Percentiles rank a stretch among this genome's conserved stretches.
These are phyloP conservation scores for Callipepla squamata DNA, from an alignment of 2,113 vertebrate species.

Conservation along the genomic window DNA sequence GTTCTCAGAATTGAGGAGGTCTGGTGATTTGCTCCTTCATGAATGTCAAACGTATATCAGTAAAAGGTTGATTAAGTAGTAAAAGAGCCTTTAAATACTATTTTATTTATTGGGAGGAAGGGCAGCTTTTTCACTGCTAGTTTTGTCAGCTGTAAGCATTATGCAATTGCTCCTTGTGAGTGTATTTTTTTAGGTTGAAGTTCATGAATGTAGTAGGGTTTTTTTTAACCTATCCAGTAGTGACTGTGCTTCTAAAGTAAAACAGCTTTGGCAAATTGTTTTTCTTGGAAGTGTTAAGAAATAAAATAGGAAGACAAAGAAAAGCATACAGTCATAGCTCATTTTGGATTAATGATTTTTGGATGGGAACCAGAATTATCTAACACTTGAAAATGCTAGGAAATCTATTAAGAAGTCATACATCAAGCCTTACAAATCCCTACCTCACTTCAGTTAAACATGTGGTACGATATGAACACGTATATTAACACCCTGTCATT, in stretches of 20 bases:
- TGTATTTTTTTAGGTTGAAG: neutral
- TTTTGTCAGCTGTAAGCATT: neutral
- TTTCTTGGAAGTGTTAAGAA: neutral
- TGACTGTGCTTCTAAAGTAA: conserved; percentile 1
- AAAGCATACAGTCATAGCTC: neutral
- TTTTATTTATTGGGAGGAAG: neutral
- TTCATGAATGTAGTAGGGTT: neutral
- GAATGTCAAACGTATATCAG: neutral
- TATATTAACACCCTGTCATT: neutral
- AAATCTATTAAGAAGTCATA: neutral
- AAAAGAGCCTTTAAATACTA: neutral
- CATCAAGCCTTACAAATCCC: neutral
- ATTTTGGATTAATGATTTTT: conserved; percentile 9
- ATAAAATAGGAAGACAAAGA: neutral
- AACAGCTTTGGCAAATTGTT: neutral
- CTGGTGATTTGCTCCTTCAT: neutral
- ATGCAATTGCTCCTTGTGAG: neutral
- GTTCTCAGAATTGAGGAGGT: neutral
- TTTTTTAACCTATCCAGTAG: neutral
- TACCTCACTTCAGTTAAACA: neutral
- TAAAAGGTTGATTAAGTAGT: neutral
- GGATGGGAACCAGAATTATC: conserved; percentile 26
- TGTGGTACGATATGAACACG: fast-evolving
- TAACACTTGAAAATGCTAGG: neutral
- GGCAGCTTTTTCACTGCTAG: neutral